A percentile compares a stretch with the other conserved stretches of the same genome.
phyloP scores from a whole-genome alignment of 2,797 vertebrate genomes.

The Argyrosomus regius region DNA sequence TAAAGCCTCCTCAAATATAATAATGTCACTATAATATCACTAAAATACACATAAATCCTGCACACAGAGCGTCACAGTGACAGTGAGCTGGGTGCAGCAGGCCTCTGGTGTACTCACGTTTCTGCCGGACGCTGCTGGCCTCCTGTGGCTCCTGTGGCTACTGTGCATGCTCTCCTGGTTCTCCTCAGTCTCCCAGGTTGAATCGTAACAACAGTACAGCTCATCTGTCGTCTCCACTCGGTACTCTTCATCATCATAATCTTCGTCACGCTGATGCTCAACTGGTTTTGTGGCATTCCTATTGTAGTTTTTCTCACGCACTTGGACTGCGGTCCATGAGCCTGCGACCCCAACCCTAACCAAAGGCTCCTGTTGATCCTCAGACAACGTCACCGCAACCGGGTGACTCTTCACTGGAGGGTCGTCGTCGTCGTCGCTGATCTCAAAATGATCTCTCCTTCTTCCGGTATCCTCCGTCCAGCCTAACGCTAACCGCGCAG shows the following conservation, averaged over 20 bases:
- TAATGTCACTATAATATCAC: background rate
- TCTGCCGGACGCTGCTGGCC: accelerated
- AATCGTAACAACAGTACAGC: conserved; percentile 84
- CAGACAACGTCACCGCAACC: accelerated
- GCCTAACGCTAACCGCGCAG: too few relatives aligned
- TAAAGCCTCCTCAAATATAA: too few relatives aligned
- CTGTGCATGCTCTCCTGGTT: accelerated
- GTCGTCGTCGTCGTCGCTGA: too few relatives aligned
- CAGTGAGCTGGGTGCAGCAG: background rate
- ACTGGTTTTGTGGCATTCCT: too few relatives aligned
- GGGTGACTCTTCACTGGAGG: accelerated
- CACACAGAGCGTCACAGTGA: too few relatives aligned
- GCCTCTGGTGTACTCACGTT: conserved; percentile 25
- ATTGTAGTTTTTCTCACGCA: background rate
- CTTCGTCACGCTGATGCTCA: background rate
- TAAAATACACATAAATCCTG: background rate
- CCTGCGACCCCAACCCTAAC: accelerated
- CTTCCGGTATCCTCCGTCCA: too few relatives aligned
- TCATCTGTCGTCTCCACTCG: conserved; percentile 55
- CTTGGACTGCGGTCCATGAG: accelerated
- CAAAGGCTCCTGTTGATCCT: background rate
- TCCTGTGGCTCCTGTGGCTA: accelerated
- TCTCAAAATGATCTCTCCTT: too few relatives aligned
- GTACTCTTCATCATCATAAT: background rate
- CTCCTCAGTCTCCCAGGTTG: conserved; percentile 87